phyloP scores from a whole-genome alignment of 2,113 vertebrate species.

The Chauna torquata region DNA sequence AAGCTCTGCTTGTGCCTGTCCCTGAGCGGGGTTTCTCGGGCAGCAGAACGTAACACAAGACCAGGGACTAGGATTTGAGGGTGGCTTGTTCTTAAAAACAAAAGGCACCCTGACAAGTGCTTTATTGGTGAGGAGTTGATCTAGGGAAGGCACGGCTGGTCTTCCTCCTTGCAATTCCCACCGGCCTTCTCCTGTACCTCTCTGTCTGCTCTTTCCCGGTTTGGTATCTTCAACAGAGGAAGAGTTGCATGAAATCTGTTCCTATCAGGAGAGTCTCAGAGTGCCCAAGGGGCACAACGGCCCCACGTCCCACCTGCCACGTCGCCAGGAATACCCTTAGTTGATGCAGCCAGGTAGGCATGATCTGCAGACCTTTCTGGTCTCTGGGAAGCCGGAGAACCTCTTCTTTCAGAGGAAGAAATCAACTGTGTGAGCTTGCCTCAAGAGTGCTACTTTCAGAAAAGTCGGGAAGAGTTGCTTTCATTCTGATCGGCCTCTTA shows the following conservation, averaged over 20 bases:
- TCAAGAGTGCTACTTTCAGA: not conserved
- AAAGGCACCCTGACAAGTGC: not conserved
- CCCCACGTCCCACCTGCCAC: not conserved
- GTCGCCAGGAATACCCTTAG: not conserved
- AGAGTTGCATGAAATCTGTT: not conserved
- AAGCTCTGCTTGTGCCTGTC: not conserved
- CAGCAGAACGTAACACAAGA: not conserved
- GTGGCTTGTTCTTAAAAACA: not conserved
- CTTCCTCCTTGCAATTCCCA: not conserved
- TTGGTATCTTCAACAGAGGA: not conserved
- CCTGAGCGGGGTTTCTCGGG: not conserved
- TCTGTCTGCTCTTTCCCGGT: not conserved
- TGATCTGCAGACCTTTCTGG: not conserved
- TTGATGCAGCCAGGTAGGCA: not conserved
- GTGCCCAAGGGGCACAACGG: fast-evolving
- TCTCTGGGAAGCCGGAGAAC: not conserved
- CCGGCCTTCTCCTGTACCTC: not conserved
- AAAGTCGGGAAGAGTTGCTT: not conserved
- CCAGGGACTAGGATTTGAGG: not conserved
- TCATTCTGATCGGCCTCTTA: not conserved
- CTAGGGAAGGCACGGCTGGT: not conserved
- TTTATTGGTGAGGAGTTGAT: not conserved
- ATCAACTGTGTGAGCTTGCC: not conserved
- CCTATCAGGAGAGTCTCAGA: not conserved
- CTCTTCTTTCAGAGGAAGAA: not conserved